Conservation (phyloP, 1,140 invertebrate genomes). For the Cecropterus lyciades region DNA sequence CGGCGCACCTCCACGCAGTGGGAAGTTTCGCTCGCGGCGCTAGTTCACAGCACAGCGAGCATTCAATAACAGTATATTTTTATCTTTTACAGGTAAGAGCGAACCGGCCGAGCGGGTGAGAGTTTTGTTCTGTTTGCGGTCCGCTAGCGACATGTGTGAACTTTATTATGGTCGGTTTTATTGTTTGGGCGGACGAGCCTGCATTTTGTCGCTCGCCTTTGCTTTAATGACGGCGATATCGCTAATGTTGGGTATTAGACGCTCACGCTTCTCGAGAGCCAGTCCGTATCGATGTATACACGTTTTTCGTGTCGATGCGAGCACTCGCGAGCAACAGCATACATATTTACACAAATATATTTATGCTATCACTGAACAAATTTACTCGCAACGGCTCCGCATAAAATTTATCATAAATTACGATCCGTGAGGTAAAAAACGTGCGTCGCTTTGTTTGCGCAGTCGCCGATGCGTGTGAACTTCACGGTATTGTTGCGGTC, state of each 20-base stretch:
- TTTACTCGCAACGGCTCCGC: conserved; percentile 55
- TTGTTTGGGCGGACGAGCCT: conserved; percentile 45
- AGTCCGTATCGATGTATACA: conserved; percentile 4
- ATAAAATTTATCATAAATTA: conserved; percentile 58
- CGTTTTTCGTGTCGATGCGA: conserved; percentile 11
- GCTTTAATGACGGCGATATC: conserved; percentile 49
- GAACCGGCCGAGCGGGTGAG: conserved; percentile 63
- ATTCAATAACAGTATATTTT: conserved; percentile 59
- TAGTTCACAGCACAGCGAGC: conserved; percentile 22
- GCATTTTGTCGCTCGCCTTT: conserved; percentile 40
- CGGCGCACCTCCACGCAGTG: conserved; percentile 13
- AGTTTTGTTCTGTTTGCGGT: conserved; percentile 68
- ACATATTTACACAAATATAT: conserved; percentile 43
- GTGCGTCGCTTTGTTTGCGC: conserved; percentile 54
- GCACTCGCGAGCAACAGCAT: neutral
- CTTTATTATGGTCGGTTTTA: conserved; percentile 70
- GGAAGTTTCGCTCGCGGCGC: conserved; percentile 25
- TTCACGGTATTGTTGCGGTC: conserved; percentile 38
- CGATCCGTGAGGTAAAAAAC: conserved; percentile 53
- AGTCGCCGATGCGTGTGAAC: conserved; percentile 64
- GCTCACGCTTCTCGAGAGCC: neutral
- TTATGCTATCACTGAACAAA: conserved; percentile 52
- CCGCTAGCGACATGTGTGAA: conserved; percentile 63
- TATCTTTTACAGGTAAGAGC: conserved; percentile 73
- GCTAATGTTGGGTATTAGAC: conserved; percentile 47